These are phyloP conservation scores for Megathymus violae DNA, from an alignment of 1,140 invertebrate genomes.

Conservation along the genomic window DNA sequence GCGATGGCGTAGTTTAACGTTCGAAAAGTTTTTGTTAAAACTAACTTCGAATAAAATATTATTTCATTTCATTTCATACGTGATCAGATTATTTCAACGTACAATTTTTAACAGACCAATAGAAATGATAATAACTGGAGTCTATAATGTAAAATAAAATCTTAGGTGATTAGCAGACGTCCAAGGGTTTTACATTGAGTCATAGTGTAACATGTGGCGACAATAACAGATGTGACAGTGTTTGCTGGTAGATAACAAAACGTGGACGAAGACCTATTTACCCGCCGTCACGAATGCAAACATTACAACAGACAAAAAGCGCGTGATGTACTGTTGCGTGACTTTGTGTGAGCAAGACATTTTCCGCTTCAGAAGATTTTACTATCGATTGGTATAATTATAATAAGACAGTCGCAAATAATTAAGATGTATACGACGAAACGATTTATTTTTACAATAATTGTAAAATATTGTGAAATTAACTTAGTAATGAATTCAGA, in stretches of 20 bases:
- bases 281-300: conserved; percentile 2
- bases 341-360: not conserved
- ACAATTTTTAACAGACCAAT: not conserved
- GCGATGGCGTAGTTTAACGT: too few relatives aligned
- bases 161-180: not conserved
- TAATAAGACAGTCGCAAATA: not conserved
- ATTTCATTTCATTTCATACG: too few relatives aligned
- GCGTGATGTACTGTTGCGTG: conserved; percentile 11
- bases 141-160: not conserved
- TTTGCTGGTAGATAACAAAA: conserved; percentile 18
- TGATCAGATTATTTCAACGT: too few relatives aligned
- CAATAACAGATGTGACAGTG: conserved; percentile 19
- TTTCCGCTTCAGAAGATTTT: not conserved
- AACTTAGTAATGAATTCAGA: not conserved
- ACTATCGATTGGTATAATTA: not conserved
- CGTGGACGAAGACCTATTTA: conserved; percentile 19
- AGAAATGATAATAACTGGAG: not conserved
- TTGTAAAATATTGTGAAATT: not conserved
- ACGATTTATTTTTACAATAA: not conserved
- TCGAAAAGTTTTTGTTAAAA: too few relatives aligned
- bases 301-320: conserved; percentile 10
- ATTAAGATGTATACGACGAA: not conserved
- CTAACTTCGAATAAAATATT: too few relatives aligned
- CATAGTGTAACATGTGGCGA: not conserved
- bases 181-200: conserved; percentile 5